Conservation (phyloP, 2,888 invertebrate genomes). For the Orchesella flavescens region DNA sequence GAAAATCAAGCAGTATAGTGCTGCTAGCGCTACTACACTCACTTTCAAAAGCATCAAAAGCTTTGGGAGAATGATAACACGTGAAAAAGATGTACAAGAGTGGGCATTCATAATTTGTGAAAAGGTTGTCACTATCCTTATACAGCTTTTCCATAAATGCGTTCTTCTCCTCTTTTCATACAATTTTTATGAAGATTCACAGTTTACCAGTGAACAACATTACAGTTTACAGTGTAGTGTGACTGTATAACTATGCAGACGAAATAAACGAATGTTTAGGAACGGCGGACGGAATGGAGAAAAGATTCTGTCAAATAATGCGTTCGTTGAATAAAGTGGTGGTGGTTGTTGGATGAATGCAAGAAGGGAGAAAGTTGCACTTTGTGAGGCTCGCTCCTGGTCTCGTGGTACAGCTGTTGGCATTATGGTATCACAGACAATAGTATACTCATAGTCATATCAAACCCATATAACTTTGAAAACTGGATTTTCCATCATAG, state of each 20-base stretch:
- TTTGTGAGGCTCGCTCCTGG: not conserved
- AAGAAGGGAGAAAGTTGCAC: slow-evolving; percentile 40
- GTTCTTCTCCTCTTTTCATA: not conserved
- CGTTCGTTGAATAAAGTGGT: slow-evolving; percentile 26
- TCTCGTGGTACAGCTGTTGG: not conserved
- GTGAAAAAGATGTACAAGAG: slow-evolving; percentile 18
- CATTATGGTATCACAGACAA: not conserved
- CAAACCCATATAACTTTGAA: not conserved
- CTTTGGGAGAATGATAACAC: slow-evolving; percentile 13
- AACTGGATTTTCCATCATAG: not conserved
- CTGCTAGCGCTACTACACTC: no score
- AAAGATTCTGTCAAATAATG: slow-evolving; percentile 36
- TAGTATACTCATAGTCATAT: not conserved
- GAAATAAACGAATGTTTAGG: slow-evolving; percentile 1
- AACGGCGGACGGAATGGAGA: slow-evolving; percentile 26
- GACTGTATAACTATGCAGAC: not conserved
- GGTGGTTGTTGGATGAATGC: not conserved
- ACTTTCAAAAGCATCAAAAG: not conserved
- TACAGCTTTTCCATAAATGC: slow-evolving; percentile 42
- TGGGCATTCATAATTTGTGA: slow-evolving; percentile 45
- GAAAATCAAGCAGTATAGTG: not conserved
- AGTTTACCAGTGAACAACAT: not conserved
- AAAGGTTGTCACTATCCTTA: slow-evolving; percentile 34
- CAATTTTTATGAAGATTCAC: not conserved
- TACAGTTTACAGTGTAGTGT: not conserved